A percentile compares a stretch with the other conserved stretches of the same genome.
Evolutionary conservation across 2,113 vertebrate species (phyloP).

Genomic region (Coryphaenoides rupestris): DNA sequence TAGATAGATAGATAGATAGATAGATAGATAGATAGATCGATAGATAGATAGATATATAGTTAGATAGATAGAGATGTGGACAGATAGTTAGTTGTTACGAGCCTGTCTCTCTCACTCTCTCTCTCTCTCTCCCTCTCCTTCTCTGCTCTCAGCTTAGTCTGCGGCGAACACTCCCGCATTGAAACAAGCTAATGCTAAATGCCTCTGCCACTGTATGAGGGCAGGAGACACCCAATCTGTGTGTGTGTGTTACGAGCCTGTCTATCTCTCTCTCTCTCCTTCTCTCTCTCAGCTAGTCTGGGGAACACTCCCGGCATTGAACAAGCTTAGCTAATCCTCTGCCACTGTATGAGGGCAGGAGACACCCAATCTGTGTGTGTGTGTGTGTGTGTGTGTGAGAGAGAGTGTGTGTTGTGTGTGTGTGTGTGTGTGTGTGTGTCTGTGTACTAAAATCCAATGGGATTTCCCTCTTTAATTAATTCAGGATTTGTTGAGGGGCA

Average conservation of each 20-base stretch:
- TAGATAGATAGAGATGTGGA: too few relatives aligned
- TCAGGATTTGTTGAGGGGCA: constrained; percentile 76
- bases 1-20: too few relatives aligned
- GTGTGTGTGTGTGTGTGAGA: constrained; percentile 27
- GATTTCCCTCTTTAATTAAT: constrained; percentile 83
- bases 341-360: constrained; percentile 58
- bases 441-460: constrained; percentile 43
- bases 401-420: constrained; percentile 24
- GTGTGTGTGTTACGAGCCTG: too few relatives aligned
- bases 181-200: constrained; percentile 72
- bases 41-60: too few relatives aligned
- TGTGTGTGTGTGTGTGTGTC: constrained; percentile 3
- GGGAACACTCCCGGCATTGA: constrained; percentile 71
- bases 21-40: too few relatives aligned
- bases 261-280: neutral
- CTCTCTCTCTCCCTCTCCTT: constrained; percentile 33
- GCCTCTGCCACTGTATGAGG: constrained; percentile 62
- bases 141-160: constrained; percentile 55
- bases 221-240: constrained; percentile 72
- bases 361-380: constrained; percentile 72
- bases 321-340: constrained; percentile 71
- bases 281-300: constrained; percentile 55
- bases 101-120: too few relatives aligned
- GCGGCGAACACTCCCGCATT: constrained; percentile 68
- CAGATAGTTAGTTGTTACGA: too few relatives aligned